Base-by-base conservation (phyloP, 2,113 vertebrate species). In the Fulmarus glacialis region DNA sequence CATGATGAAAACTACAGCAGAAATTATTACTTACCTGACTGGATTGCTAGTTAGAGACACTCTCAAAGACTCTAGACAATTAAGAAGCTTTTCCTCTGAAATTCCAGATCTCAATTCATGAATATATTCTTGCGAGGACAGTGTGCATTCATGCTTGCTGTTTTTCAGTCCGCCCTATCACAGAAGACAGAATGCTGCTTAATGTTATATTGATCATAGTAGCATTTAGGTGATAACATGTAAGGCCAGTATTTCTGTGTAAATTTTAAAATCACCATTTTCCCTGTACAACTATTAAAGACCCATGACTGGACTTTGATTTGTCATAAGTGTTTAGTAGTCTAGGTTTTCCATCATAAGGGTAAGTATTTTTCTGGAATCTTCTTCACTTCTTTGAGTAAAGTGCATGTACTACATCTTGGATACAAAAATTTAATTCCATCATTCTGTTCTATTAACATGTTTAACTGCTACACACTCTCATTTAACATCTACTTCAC, bases 31-130 rank as follows among this genome's bases (percentile, higher is more conserved):
- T 95, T 91, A 99, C 99, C 99, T 99, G 97, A 99, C 99, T 72
- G 99, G 99, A 97, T 99, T 99, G 98, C 99, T 99, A 66, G 99
- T 99, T 96, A 99, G 98, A 98, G 99, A 99, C 62, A 99, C 99
- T 60, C 99, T 97, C 97, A 99, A 97, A 42, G 99, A 99, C 98
- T 99, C 99, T 77, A 99, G 98, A 91, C 99, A 99, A 88, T 99
- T 99, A 89, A 99, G 98, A 75, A 99, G 99, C 94, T 99, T 99
- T 60, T 99, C 99, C 47, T 99, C 99, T 17, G 98, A 98, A 97
- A 99, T 99, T 73, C 99, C 99, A 23, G 99, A 99, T 42, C 99
- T 98, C 87, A 99, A 97, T 94, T 99, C 99, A 71, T 99, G 99
- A 94, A 99, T 99, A 43, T 99, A 99, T 93, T 99, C 99, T 97